Evolutionary conservation across 2,888 invertebrate genomes (phyloP).

Genomic region (Eretmocerus hayati): DNA sequence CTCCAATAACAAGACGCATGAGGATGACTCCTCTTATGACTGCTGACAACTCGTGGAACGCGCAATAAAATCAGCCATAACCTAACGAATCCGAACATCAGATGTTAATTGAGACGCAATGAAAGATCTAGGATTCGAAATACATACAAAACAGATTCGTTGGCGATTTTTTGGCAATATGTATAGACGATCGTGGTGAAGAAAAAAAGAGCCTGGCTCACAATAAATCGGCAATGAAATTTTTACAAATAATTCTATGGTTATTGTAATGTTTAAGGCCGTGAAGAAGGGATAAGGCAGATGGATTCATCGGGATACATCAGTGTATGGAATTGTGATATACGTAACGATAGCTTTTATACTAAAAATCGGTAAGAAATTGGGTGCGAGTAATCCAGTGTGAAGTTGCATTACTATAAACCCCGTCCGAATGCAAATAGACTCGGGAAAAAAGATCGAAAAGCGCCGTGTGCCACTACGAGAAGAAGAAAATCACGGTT

Average conservation of each 20-base stretch:
- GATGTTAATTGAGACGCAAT: too few relatives aligned
- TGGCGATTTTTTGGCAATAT: conserved; percentile 3
- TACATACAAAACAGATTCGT: neutral
- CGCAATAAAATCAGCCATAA: neutral
- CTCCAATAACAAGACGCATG: too few relatives aligned
- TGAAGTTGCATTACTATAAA: too few relatives aligned
- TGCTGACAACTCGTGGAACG: too few relatives aligned
- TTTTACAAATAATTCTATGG: neutral
- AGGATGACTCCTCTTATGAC: too few relatives aligned
- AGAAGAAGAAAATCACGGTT: conserved; percentile 5
- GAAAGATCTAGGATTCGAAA: neutral
- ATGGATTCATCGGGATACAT: conserved; percentile 7
- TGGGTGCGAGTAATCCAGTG: too few relatives aligned
- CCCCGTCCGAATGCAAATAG: too few relatives aligned
- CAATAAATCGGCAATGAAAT: conserved; percentile 13
- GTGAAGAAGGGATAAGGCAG: conserved; percentile 3
- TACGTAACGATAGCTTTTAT: conserved; percentile 16
- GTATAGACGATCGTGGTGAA: neutral
- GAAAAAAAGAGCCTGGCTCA: conserved; percentile 1
- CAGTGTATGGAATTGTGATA: conserved; percentile 20
- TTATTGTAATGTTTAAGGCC: conserved; percentile 13
- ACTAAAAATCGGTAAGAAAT: conserved; percentile 13
- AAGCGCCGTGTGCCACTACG: neutral
- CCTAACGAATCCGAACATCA: too few relatives aligned
- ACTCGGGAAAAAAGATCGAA: neutral